Evolutionary conservation across 2,797 vertebrate genomes (phyloP).

Genomic region (Delichon dasypus): DNA sequence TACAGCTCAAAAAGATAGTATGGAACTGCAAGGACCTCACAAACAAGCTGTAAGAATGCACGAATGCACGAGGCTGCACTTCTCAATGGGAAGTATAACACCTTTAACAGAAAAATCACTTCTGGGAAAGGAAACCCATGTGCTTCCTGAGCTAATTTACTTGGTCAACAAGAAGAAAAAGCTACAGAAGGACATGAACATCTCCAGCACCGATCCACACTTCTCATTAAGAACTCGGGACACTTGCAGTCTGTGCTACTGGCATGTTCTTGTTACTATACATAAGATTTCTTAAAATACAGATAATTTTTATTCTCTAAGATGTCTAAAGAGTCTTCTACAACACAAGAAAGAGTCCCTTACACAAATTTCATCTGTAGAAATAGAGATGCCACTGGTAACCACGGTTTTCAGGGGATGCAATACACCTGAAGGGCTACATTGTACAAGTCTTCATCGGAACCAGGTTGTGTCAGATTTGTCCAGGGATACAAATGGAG

Average conservation of each 20-base stretch:
- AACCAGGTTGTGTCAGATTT: neutral
- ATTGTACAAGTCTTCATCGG: fast-evolving
- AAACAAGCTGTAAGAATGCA: neutral
- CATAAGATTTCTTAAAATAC: neutral
- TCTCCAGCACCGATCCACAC: neutral
- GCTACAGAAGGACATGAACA: neutral
- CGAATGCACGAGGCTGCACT: neutral
- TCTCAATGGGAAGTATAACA: neutral
- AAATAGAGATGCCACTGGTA: neutral
- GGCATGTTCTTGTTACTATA: neutral
- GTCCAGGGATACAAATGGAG: neutral
- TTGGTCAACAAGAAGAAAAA: neutral
- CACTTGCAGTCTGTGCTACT: neutral
- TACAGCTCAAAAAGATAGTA: neutral
- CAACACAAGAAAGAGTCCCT: neutral
- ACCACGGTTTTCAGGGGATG: neutral
- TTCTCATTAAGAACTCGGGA: neutral
- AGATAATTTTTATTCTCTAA: neutral
- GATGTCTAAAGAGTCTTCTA: neutral
- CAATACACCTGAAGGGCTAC: neutral
- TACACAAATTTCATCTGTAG: neutral
- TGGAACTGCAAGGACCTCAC: neutral
- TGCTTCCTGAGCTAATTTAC: neutral
- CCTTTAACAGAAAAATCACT: neutral
- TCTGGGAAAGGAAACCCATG: neutral